Evolutionary conservation across 2,797 vertebrate species (phyloP).

Genomic region (Pteronotus mesoamericanus): DNA sequence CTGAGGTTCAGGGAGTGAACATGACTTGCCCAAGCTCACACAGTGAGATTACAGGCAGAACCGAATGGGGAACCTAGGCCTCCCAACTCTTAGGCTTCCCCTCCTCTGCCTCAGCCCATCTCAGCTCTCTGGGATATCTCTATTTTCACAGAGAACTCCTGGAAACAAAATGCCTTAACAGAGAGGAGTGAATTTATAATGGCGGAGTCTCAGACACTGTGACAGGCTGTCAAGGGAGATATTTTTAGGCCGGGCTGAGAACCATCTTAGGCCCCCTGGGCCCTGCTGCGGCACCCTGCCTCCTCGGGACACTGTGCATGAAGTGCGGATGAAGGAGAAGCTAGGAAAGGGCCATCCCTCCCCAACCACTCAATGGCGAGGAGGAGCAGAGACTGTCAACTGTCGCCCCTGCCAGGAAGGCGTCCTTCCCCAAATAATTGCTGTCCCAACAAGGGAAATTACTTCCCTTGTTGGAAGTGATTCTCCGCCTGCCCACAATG

Average conservation of each 20-base stretch:
- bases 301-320: conserved; percentile 11
- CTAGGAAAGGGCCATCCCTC: neutral
- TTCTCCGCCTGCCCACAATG: neutral
- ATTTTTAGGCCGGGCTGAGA: conserved; percentile 66
- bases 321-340: conserved; percentile 29
- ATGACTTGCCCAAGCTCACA: neutral
- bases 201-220: conserved; percentile 49
- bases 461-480: neutral
- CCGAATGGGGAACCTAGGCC: neutral
- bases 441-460: too few relatives aligned
- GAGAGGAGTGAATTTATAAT: conserved; percentile 69
- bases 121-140: conserved; percentile 14
- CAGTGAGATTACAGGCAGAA: neutral
- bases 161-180: conserved; percentile 64
- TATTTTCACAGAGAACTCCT: conserved; percentile 48
- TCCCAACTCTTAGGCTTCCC: neutral
- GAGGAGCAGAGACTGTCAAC: neutral
- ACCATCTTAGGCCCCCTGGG: conserved; percentile 58
- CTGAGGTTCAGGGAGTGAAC: neutral
- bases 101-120: neutral
- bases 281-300: neutral
- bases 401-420: neutral
- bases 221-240: conserved; percentile 74
- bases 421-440: neutral
- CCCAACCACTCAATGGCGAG: neutral